A percentile compares a stretch with the other conserved stretches of the same genome.
phyloP scores from a whole-genome alignment of 2,888 invertebrate species.

The Elmis aenea region DNA sequence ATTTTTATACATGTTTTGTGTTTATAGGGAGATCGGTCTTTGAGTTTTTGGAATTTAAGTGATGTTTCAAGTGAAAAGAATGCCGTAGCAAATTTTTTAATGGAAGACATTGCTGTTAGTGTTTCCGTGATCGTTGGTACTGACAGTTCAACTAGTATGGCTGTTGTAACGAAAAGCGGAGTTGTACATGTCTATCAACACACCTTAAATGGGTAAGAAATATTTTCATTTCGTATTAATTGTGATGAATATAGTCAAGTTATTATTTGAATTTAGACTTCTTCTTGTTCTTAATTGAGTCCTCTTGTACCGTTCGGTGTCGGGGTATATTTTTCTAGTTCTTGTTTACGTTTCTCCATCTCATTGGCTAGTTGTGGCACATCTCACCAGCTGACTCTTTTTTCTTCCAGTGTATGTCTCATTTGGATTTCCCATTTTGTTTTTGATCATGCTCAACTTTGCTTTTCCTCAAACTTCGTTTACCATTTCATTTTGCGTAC shows the following conservation, averaged over 20 bases:
- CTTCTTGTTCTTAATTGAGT: too few species aligned
- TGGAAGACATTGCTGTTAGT: slow-evolving; percentile 63
- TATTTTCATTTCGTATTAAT: too few species aligned
- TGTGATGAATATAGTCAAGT: slow-evolving; percentile 5
- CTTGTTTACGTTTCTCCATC: too few species aligned
- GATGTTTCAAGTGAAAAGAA: slow-evolving; percentile 47
- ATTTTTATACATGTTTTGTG: neutral
- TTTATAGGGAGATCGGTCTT: slow-evolving; percentile 43
- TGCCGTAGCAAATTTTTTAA: slow-evolving; percentile 55
- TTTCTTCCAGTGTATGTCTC: too few species aligned
- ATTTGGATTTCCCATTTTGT: too few species aligned
- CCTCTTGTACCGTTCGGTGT: too few species aligned
- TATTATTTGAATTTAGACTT: neutral
- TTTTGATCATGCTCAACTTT: too few species aligned
- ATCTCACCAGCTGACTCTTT: too few species aligned
- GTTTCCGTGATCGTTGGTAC: slow-evolving; percentile 50
- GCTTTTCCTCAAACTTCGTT: too few species aligned
- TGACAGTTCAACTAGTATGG: slow-evolving; percentile 49
- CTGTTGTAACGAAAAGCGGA: slow-evolving; percentile 67
- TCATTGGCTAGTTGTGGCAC: too few species aligned
- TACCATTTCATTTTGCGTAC: too few species aligned
- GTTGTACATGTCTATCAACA: slow-evolving; percentile 74
- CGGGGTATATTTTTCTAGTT: too few species aligned
- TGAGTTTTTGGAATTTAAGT: slow-evolving; percentile 50
- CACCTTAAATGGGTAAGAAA: slow-evolving; percentile 65